A percentile compares a stretch with the other conserved stretches of the same genome.
phyloP scores from a whole-genome alignment of 1,140 invertebrate species.

The Drosophila ficusphila region DNA sequence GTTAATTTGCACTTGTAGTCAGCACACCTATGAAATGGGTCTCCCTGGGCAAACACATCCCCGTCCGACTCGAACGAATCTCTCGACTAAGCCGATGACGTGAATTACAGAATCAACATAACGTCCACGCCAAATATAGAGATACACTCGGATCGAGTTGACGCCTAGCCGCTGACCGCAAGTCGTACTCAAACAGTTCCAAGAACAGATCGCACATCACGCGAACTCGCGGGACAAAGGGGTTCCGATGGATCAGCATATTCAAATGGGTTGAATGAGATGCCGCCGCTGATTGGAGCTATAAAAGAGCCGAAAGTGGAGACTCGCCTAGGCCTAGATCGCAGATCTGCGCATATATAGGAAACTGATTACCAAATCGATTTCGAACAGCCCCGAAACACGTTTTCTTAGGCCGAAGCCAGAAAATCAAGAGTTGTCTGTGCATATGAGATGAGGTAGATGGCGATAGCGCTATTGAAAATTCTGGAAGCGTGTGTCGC shows the following conservation, averaged over 20 bases:
- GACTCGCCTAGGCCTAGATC: constrained; percentile 35
- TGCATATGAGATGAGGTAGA: constrained; percentile 65
- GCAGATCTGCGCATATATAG: constrained; percentile 43
- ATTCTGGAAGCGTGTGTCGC: constrained; percentile 72
- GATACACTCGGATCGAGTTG: constrained; percentile 14
- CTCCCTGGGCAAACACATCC: not conserved
- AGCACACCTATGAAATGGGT: constrained; percentile 8
- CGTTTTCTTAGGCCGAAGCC: constrained; percentile 46
- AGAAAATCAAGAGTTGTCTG: constrained; percentile 50
- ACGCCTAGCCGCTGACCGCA: constrained; percentile 44
- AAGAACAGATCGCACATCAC: constrained; percentile 59
- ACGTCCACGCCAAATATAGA: constrained; percentile 52
- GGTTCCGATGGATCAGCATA: constrained; percentile 51
- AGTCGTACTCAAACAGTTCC: constrained; percentile 44
- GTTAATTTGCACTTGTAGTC: constrained; percentile 29
- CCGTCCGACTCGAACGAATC: not conserved
- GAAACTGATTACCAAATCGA: constrained; percentile 47
- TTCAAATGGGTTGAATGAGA: constrained; percentile 42
- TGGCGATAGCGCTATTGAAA: constrained; percentile 62
- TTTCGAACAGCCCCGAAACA: constrained; percentile 49
- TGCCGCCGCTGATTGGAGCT: constrained; percentile 44
- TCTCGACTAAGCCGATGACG: constrained; percentile 41
- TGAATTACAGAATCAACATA: constrained; percentile 39
- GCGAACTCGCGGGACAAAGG: constrained; percentile 10
- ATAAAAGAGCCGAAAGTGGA: constrained; percentile 2